Evolutionary conservation across 2,888 invertebrate species (phyloP), one percentile per base, ranked within the genome.

Genomic region (Scaeva pyrastri): DNA sequence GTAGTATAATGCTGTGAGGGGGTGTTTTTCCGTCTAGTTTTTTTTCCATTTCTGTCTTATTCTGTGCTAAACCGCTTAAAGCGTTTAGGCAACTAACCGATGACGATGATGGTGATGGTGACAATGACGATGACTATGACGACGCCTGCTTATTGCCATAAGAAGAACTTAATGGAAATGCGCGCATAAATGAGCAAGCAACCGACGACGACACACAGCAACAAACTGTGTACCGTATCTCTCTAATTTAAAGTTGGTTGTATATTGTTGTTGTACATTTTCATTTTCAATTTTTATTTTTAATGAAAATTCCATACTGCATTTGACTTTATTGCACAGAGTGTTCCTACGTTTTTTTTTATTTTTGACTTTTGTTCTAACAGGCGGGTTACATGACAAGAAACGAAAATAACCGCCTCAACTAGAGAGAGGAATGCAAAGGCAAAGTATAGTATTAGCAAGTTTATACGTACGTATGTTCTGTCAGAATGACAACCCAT

Each of bases 321-420:
- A 19, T 52, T 79, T 48, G 68, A 58, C 48, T 71, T 71, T 21
- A 39, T 56, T 71, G 31, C 31, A 31, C 31, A 31, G 31, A 31
- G 26, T 16, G n/a, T 31, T 50, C 16, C 43, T 31, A n/a, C n/a
- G n/a, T 66, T 50, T 36, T 31, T 50, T 1, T 77, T 48, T 50
- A 26, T 77, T 55, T 50, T 50, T 19, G 19, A 12, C 60, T 73
- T 83, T 77, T 73, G 58, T 77, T 68, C 68, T 62, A 68, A 72
- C 77, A 77, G 60, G 23, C 77, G 77, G 82, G 77, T 83, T 68
- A 83, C 77, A 83, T 77, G 82, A 68, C 77, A 82, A 71, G 56
- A 48, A 70, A 71, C 71, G 43, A 72, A 82, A 70, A 77, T 66
- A 75, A 62, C 52, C 45, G 68, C 56, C 31, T 68, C 60, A 56